Evolutionary conservation across 2,113 vertebrate genomes (phyloP).

Genomic region (Neofelis nebulosa): DNA sequence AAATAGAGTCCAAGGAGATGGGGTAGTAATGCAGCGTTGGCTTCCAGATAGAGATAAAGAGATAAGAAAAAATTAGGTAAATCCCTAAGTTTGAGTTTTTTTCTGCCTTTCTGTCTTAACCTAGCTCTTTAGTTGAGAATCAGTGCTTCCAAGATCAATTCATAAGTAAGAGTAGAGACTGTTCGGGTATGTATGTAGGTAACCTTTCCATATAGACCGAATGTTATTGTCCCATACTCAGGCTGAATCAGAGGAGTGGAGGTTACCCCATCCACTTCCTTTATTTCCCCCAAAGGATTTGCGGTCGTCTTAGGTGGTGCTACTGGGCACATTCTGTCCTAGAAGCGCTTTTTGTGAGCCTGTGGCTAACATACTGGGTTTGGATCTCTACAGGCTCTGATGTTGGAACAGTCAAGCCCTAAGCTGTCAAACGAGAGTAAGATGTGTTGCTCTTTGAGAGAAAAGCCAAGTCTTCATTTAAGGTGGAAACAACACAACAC

Average conservation of each 20-base stretch:
- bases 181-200: neutral
- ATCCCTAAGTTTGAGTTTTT: neutral
- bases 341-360: neutral
- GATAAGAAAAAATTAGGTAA: neutral
- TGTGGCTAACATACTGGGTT: neutral
- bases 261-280: neutral
- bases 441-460: neutral
- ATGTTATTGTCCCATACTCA: neutral
- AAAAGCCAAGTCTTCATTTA: conserved; percentile 28
- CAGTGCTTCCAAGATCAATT: neutral
- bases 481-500: neutral
- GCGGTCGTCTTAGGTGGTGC: neutral
- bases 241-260: neutral
- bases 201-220: neutral
- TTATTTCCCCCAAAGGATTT: neutral
- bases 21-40: neutral
- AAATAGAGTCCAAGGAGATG: neutral
- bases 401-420: neutral
- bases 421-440: neutral
- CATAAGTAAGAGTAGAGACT: neutral
- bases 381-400: neutral
- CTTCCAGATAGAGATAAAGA: neutral
- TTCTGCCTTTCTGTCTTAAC: neutral
- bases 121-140: neutral
- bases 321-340: rapidly evolving